These are phyloP conservation scores for Gulo gulo DNA, from an alignment of 2,113 vertebrate genomes.

Conservation along the genomic window DNA sequence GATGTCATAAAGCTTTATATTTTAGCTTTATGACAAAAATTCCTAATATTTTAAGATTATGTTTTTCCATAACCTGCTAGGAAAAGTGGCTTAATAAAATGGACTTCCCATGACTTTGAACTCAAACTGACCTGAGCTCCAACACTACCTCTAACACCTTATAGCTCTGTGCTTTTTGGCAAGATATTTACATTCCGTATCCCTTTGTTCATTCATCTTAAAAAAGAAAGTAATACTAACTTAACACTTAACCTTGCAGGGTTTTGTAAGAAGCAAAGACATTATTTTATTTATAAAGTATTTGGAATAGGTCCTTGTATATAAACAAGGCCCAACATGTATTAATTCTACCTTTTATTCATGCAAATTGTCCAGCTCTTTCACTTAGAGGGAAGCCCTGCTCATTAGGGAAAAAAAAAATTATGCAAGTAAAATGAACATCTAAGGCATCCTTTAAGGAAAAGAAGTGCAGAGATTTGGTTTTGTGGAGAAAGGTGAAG, in stretches of 20 bases:
- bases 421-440: not conserved
- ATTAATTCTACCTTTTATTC: not conserved
- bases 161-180: not conserved
- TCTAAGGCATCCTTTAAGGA: not conserved
- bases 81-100: not conserved
- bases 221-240: not conserved
- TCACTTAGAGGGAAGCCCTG: not conserved
- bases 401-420: not conserved
- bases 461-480: not conserved
- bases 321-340: not conserved
- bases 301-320: not conserved
- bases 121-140: not conserved
- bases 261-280: not conserved
- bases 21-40: not conserved
- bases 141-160: accelerated
- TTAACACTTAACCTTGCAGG: not conserved
- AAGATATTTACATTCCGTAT: not conserved
- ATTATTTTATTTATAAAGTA: not conserved
- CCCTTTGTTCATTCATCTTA: not conserved
- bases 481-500: not conserved
- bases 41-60: not conserved
- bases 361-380: not conserved
- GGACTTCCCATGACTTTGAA: not conserved
- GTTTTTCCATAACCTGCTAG: not conserved
- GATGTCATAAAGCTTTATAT: not conserved